Base-by-base conservation (phyloP, 2,113 vertebrate genomes). In the Axis porcinus region DNA sequence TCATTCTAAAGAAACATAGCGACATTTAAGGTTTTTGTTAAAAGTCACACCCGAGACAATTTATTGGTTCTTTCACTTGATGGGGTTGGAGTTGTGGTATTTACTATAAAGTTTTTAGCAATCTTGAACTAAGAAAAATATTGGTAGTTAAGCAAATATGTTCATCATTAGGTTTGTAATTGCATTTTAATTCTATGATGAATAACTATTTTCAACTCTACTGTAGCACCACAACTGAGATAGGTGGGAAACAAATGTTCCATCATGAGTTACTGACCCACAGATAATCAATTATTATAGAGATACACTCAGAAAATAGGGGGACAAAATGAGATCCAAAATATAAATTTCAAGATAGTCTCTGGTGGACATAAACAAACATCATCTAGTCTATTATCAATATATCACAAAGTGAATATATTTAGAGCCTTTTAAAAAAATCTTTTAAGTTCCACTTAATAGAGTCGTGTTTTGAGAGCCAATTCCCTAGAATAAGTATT, bases 341-440 rank as follows among this genome's bases (percentile, higher is more conserved):
- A 58, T 64, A 25, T 17, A 30, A 47, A 25, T 54, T 90, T 90
- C 40, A 54, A 76, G 19, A 21, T 21, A 11, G 14, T 85, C 8
- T 82, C 47, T 36, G 5, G 16, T 52, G 12, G 21, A 15, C 60
- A 58, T 5, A 33, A 47, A 47, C 27, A 94, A 50, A 17, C 12
- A 1, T 60, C 27, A 43, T 21, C 23, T 14, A 30, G 12, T 64
- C 12, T 33, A 15, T 40, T 86, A 60, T 50, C 33, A 54, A 15
- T 36, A 7, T 36, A 36, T 55, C n/a, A 40, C 81, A 52, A 43
- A 21, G 14, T 30, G 7, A 27, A 11, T 27, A 17, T 58, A 12
- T 40, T 86, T 52, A 96, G 76, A 70, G 36, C 43, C 92, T 11
- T 87, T 86, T 28, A 30, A 7, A 95, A 70, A 3, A 12, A 70